Evolutionary conservation across 2,113 vertebrate species (phyloP).

Genomic region (Nesoenas mayeri): DNA sequence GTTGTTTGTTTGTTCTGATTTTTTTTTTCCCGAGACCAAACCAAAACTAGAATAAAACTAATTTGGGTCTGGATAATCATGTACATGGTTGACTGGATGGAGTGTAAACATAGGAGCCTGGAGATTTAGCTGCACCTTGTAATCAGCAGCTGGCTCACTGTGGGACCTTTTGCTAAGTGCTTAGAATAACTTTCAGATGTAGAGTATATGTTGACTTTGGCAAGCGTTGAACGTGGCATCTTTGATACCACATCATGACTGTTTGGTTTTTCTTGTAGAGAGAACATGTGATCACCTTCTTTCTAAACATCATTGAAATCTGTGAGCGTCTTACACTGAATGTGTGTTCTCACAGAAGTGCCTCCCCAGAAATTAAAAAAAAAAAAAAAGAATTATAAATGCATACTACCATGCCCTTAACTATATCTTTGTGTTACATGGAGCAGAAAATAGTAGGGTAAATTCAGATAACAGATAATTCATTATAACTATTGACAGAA

Average conservation of each 20-base stretch:
- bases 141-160: background rate
- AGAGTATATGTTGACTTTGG: background rate
- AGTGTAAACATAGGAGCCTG: background rate
- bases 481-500: background rate
- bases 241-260: background rate
- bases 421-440: background rate
- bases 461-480: background rate
- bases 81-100: background rate
- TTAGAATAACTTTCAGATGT: background rate
- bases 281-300: accelerated
- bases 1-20: background rate
- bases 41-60: background rate
- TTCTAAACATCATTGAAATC: background rate
- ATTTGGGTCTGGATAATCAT: background rate
- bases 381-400: background rate
- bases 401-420: background rate
- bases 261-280: background rate
- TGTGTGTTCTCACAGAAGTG: background rate
- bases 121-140: background rate
- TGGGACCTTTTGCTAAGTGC: background rate
- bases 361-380: background rate
- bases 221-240: background rate
- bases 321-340: background rate
- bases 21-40: background rate
- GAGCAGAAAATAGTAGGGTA: background rate